Base-by-base conservation (phyloP, 2,113 vertebrate genomes). In the Euleptes europaea region DNA sequence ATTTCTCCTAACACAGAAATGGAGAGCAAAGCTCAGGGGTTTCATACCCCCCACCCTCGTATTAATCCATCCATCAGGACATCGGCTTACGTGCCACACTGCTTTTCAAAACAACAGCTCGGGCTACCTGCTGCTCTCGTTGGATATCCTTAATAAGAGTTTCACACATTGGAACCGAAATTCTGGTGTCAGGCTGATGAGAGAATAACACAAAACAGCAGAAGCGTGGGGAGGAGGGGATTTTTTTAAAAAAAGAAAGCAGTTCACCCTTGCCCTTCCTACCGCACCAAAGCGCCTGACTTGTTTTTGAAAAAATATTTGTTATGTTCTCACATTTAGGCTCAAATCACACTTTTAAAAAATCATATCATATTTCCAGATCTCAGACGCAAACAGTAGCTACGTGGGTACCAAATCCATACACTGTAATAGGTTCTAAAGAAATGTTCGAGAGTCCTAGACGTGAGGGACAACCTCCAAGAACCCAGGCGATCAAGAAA, bases 121-220 rank as follows among this genome's bases (percentile, higher is more conserved):
- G 21, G 54, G 28, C 35, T 17, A 42, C 9, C 57, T 81, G 82
- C 86, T 80, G 15, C 38, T 80, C 38, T 54, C 67, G 82, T 54
- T 63, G 75, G 47, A 17, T 0, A 0, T 63, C 82, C 38, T 82
- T 84, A 65, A 77, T 82, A 85, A 80, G 86, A 74, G 38, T n/a
- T 49, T 78, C 83, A 75, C 35, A 87, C 57, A 69, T 17, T 40
- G 74, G 83, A 21, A 80, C 40, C 84, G 23, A 0, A 15, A 60
- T 80, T 21, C 79, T 78, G 83, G 82, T 63, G 8, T 86, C 67
- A 91, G 67, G 54, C 42, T 33, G 35, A 79, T 1, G 26, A 28
- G 80, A 91, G 83, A 75, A 84, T 4, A 65, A 88, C 89, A 88
- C 10, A 3, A 38, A 80, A 76, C 77, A 85, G 3, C 12, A 92